Evolutionary conservation across 2,113 vertebrate species (phyloP).

Genomic region (Chroicocephalus ridibundus): DNA sequence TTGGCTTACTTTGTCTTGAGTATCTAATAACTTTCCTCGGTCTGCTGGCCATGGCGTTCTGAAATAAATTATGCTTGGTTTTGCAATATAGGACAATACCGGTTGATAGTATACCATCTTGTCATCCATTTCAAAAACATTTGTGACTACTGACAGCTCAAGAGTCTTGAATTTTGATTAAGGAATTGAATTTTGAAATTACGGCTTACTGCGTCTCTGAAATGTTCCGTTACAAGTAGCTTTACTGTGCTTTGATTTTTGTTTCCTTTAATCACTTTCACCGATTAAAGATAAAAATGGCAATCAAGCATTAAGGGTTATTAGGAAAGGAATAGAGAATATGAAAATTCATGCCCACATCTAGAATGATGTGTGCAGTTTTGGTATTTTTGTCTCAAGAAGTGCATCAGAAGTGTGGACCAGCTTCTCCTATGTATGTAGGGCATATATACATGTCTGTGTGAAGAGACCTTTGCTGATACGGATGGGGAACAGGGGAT

Average conservation of each 20-base stretch:
- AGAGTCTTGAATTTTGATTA: neutral
- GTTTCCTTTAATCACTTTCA: neutral
- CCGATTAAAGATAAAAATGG: neutral
- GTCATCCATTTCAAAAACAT: neutral
- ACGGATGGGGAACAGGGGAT: neutral
- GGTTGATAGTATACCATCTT: neutral
- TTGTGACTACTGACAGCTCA: neutral
- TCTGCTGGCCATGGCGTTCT: neutral
- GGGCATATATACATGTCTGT: fast-evolving
- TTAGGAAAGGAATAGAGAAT: neutral
- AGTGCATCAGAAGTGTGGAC: neutral
- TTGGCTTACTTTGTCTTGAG: neutral
- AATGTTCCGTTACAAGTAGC: neutral
- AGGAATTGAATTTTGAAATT: neutral
- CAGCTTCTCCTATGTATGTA: neutral
- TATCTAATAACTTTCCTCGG: neutral
- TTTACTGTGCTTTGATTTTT: neutral
- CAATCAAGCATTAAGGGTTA: neutral
- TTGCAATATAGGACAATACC: neutral
- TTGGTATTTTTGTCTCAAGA: neutral
- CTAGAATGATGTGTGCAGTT: neutral
- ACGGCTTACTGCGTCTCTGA: neutral
- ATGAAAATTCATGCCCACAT: neutral
- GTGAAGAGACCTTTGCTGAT: neutral
- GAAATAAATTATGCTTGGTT: neutral